Base-by-base conservation (phyloP, 2,797 vertebrate genomes). In the Anisognathus igniventris region DNA sequence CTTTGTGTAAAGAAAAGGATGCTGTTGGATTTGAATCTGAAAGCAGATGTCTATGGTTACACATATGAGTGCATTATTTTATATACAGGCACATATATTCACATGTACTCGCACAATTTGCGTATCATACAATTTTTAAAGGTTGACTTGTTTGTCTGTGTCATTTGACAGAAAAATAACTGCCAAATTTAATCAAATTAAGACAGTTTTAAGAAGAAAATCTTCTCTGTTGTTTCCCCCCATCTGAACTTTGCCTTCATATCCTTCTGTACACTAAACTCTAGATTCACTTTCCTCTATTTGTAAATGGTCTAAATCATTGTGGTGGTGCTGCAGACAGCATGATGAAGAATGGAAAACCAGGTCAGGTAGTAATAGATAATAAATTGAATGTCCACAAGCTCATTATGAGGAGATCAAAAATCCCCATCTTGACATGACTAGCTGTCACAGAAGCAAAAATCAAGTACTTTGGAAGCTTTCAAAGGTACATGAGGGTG, bases 111-210 rank as follows among this genome's bases (percentile, higher is more conserved):
- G 6, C 51, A 75, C 10, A 60, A 24, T 56, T 84, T 73, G 16
- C 60, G 31, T 85, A 78, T 75, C 37, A 9, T 30, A 33, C 6
- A 2, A 37, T 35, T 87, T 78, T 84, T 66, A 81, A 82, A 92
- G 37, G 9, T 42, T 77, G 25, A 30, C 14, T 86, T 75, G 5
- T 51, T 83, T 76, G 9, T 83, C 70, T 94, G 44, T 72, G 48
- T 62, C 54, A 42, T 72, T 88, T 91, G 22, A 33, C 50, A 86
- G 83, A 84, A 95, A 86, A 92, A 72, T 58, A 77, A 31, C 31
- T 30, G 11, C 27, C 37, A 70, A 68, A 73, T 81, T 65, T 92
- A 66, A 70, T 56, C 10, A 75, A 90, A 88, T 57, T 75, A 62
- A 68, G 37, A 22, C 11, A 45, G 7, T 22, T 81, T 84, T 48